Percentiles rank a stretch among this genome's conserved stretches.
phyloP scores from a whole-genome alignment of 2,888 invertebrate genomes.

The Alitta virens region DNA sequence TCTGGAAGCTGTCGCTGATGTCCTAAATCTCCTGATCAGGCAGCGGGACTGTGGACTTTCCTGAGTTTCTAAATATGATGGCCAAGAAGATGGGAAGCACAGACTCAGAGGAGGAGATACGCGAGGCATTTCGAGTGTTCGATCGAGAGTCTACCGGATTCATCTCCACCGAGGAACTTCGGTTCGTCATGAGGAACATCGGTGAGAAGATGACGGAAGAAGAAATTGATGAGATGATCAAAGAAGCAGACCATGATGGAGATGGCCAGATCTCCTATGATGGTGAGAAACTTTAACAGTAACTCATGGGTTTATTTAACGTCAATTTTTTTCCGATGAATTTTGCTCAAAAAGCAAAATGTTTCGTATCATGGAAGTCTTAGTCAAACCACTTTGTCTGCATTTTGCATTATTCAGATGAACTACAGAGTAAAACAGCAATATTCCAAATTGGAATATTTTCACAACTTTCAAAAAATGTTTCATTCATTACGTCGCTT shows the following conservation, averaged over 20 bases:
- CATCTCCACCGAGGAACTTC: slow-evolving; percentile 90
- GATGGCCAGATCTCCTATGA: not conserved
- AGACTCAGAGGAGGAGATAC: slow-evolving; percentile 97
- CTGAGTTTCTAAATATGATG: slow-evolving; percentile 99
- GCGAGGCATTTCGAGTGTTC: slow-evolving; percentile 97
- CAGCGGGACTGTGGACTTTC: slow-evolving; percentile 99
- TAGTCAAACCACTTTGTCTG: too few relatives aligned
- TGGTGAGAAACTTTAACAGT: not conserved
- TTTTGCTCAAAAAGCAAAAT: too few relatives aligned
- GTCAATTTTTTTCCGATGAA: too few relatives aligned
- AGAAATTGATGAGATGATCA: slow-evolving; percentile 1
- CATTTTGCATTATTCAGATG: too few relatives aligned
- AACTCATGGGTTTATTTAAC: too few relatives aligned
- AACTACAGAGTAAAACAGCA: too few relatives aligned
- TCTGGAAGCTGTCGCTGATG: too few relatives aligned
- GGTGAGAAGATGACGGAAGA: not conserved
- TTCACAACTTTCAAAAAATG: too few relatives aligned
- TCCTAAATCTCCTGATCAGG: slow-evolving; percentile 63
- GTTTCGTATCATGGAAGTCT: too few relatives aligned
- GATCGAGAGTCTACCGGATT: slow-evolving; percentile 99
- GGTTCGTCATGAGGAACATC: not conserved
- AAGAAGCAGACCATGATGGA: not conserved
- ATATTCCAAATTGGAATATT: too few relatives aligned
- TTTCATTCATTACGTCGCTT: too few relatives aligned
- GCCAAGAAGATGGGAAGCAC: slow-evolving; percentile 99